Evolutionary conservation across 37 sponge, comb jelly and placozoan genomes (phyloP), one percentile per base, ranked within the genome.

Genomic region (Amphimedon queenslandica): DNA sequence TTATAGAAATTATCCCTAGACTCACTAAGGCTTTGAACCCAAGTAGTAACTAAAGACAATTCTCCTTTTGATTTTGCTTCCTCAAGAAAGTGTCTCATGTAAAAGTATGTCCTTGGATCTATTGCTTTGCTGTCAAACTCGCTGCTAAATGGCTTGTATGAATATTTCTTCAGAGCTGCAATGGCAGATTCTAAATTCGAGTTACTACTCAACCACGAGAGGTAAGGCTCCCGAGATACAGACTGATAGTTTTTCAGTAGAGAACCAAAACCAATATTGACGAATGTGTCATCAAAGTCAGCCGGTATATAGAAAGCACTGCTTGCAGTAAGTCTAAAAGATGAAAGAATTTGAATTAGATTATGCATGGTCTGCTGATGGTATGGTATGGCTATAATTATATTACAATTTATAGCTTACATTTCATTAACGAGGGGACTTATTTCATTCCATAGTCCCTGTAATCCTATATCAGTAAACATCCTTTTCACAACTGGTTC

Each of bases 201-300:
- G 74, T 84, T 84, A 66, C 55, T 72, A 16, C 21, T 24, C 18
- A 16, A 36, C 85, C 78, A 77, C 18, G 55, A 33, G 11, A 41
- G 25, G 61, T 56, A 78, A 11, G 55, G 67, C 27, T 64, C 57
- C 21, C 38, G 3, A 2, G 73, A 56, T 10, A 65, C 32, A 24
- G 47, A 35, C 10, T 51, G 6, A 34, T 65, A 55, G 38, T 72
- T 8, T 25, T 25, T 25, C 25, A 84, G 74, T 47, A 84, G 20
- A 38, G 78, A 32, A 4, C 85, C 85, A 33, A 84, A 37, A 2
- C 84, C 84, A 43, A 84, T 31, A 57, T 84, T 84, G 0, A 77
- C 79, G 57, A 77, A 77, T 29, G 85, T 84, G 37, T 84, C 85
- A 41, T 77, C 78, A 72, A 78, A 77, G 39, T 84, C 78, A 30